Evolutionary conservation across 2,797 vertebrate species (phyloP), one percentile per base, ranked within the genome.

Genomic region (Setipinna tenuifilis): DNA sequence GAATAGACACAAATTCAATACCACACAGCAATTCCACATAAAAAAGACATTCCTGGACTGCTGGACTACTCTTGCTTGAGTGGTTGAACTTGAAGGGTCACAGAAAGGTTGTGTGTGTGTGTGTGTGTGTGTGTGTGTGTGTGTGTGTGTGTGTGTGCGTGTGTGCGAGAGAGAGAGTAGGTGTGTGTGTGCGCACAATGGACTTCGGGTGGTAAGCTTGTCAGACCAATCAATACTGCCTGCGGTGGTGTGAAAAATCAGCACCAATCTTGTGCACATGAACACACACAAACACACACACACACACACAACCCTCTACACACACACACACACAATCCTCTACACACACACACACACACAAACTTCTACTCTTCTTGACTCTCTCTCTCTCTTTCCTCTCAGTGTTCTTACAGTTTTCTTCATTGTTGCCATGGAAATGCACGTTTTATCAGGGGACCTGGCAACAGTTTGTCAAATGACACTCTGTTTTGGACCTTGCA

Each of bases 401-500:
- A 5, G 65, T 71, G 65, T 71, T 71, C 14, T 71, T 71, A 14
- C 28, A 11, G 9, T 17, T 83, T 58, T 80, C 17, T 25, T 25
- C 5, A 11, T 16, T 87, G 91, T 94, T 93, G 85, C 93, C 91
- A 93, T 92, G 89, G 92, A 31, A 82, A 84, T 80, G 91, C 87
- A 58, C 78, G 19, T 71, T 46, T 80, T 86, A 84, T 81, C 82
- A 65, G 58, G 83, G 82, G 91, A 82, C 87, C 75, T 59, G 23
- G 48, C 84, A 89, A 90, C 84, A 0, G 86, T 89, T 87, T 86
- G 90, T 93, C 89, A 91, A 91, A 89, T 85, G 88, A 92, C 89
- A 89, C 91, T 91, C 91, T 89, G 88, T 90, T 88, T 88, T 91
- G 90, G 89, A 92, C 91, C 90, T 90, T 48, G 46, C 3, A 89